Base-by-base conservation (phyloP, 2,888 invertebrate genomes). In the Xanthorhoe spadicearia region DNA sequence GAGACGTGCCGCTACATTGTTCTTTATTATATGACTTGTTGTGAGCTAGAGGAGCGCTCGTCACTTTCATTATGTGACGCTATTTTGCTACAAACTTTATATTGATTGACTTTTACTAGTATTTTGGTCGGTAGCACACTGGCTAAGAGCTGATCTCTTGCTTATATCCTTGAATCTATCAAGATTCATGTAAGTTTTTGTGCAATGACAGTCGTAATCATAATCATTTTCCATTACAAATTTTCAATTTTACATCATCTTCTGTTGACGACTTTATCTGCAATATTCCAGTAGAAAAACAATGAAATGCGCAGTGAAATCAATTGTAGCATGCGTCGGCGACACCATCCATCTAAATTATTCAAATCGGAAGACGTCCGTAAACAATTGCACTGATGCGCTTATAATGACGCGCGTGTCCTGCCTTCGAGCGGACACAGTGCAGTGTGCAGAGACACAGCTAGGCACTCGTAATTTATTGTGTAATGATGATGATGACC, bases 381-480 rank as follows among this genome's bases (percentile, higher is more conserved):
- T 82, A 80, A 82, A 82, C 82, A 82, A 83, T 83, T 70, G 77
- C 71, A 60, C 76, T 83, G 80, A 85, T 83, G 81, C 68, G 71
- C 76, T 83, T 83, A 81, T 85, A 81, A 81, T 81, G 75, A 65
- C 49, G 38, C 60, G 64, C 64, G 64, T 49, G 64, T 54, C 59
- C 43, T 23, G 46, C 15, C 52, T 8, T 54, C 53, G 0, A 32
- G 32, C 28, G 50, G 66, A 62, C 56, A 23, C 65, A 56, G 60
- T 54, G 66, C 52, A 62, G 55, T 0, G 43, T 48, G 19, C 52
- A 63, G 59, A 53, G 56, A 17, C 50, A 57, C 46, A 43, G 13
- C 38, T 13, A 13, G 3, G 23, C 23, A 23, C 23, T 23, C 23
- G 23, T 23, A 23, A 23, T n/a, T n/a, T n/a, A n/a, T n/a, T n/a